Evolutionary conservation across 2,888 invertebrate genomes (phyloP), one percentile per base, ranked within the genome.

Genomic region (Apamea monoglypha): DNA sequence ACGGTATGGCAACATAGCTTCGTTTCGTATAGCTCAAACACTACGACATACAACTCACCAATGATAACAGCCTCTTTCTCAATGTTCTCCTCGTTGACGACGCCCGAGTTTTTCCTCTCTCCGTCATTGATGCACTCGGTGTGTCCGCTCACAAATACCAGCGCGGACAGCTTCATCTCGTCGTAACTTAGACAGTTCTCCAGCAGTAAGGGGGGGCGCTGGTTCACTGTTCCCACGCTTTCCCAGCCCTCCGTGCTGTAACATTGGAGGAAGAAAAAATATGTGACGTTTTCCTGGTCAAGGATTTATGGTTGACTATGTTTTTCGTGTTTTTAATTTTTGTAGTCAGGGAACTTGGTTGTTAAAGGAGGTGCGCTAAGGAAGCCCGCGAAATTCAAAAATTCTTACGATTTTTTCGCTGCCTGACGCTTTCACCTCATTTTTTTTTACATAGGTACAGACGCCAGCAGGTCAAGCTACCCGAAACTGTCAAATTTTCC

Each of bases 71-170:
- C 97, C 2, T 95, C 90, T 77, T 92, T 88, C 91, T 97, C 94
- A 81, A 95, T 91, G 3, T 95, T 95, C 71, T 97, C 96, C 64
- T 94, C 95, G 64, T 91, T 92, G 1, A 96, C 93, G 4, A 95
- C 92, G 0, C 97, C 98, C 0, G 95, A 95, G 86, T 97, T 96
- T 32, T 96, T 95, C 50, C 98, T 94, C 18, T 95, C 92, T 0
- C 98, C 98, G 80, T 97, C 96, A 80, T 98, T 98, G 74, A 98
- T 96, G 86, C 98, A 98, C 86, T 96, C 97, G 0, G 97, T 97
- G 74, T 95, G 95, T 0, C 97, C 97, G n/a, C 97, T 97, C 2
- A 98, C 95, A 50, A 96, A 97, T 72, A 98, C 94, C 93, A 97
- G 95, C 0, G 97, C 96, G 0, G 98, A 97, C 2, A 98, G 86